A percentile compares a stretch with the other conserved stretches of the same genome.
phyloP scores from a whole-genome alignment of 2,797 vertebrate species.

The Molossus molossus region DNA sequence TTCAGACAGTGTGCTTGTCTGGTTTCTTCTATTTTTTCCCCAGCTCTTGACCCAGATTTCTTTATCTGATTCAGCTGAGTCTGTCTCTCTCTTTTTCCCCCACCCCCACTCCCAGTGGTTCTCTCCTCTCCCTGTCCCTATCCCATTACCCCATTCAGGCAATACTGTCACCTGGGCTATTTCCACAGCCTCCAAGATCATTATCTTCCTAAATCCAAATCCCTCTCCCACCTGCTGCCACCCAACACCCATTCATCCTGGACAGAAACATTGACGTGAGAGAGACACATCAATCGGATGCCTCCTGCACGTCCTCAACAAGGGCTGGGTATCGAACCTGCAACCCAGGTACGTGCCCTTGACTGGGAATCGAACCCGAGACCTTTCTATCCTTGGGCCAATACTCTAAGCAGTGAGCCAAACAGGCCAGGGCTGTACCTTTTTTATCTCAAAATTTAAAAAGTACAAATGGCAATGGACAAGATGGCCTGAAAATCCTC shows the following conservation, averaged over 20 bases:
- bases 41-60: slow-evolving; percentile 63
- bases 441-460: slow-evolving; percentile 41
- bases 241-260: not conserved
- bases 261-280: not conserved
- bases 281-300: too few relatives aligned
- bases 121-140: not conserved
- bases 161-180: not conserved
- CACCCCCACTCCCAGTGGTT: not conserved
- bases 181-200: not conserved
- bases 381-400: too few relatives aligned
- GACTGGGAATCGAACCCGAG: too few relatives aligned
- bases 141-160: not conserved
- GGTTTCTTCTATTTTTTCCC: not conserved
- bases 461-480: not conserved
- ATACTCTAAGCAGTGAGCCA: too few relatives aligned
- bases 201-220: not conserved
- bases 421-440: too few relatives aligned
- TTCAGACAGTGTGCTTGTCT: slow-evolving; percentile 22
- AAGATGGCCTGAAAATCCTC: not conserved
- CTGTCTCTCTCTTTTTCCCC: not conserved
- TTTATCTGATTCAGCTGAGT: not conserved
- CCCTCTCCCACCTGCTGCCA: not conserved
- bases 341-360: too few relatives aligned
- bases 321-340: too few relatives aligned
- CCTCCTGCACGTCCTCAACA: too few relatives aligned